Evolutionary conservation across 2,888 invertebrate genomes (phyloP).

Genomic region (Rotaria socialis): DNA sequence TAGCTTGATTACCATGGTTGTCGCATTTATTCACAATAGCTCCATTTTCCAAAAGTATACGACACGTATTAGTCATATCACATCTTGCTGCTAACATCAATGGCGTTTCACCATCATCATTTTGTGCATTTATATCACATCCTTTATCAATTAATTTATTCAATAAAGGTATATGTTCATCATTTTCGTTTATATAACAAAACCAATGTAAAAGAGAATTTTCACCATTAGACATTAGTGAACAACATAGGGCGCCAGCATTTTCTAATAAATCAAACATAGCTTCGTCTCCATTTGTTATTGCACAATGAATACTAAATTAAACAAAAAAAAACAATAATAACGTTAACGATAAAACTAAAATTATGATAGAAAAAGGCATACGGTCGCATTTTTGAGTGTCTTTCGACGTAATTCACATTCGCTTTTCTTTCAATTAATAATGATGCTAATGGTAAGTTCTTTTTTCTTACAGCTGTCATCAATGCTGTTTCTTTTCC

Average conservation of each 20-base stretch:
- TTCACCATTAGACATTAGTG: neutral
- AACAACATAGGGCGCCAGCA: neutral
- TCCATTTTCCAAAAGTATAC: neutral
- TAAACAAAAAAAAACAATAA: neutral
- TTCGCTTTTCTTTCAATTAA: neutral
- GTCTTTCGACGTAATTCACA: neutral
- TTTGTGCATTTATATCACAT: neutral
- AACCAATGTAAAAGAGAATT: neutral
- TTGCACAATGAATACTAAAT: neutral
- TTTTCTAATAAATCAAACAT: neutral
- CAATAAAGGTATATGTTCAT: neutral
- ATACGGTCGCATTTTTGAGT: neutral
- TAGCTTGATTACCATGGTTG: neutral
- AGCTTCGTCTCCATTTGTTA: neutral
- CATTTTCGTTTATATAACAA: neutral
- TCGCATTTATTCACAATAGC: neutral
- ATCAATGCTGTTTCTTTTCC: neutral
- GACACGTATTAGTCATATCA: neutral
- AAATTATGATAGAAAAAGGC: neutral
- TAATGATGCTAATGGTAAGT: neutral
- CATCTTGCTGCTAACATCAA: neutral
- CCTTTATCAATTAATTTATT: neutral
- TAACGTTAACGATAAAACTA: no score
- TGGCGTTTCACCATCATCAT: neutral
- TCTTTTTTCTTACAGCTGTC: neutral